Conservation (phyloP, 2,888 invertebrate genomes). For the Octonoba sinensis region DNA sequence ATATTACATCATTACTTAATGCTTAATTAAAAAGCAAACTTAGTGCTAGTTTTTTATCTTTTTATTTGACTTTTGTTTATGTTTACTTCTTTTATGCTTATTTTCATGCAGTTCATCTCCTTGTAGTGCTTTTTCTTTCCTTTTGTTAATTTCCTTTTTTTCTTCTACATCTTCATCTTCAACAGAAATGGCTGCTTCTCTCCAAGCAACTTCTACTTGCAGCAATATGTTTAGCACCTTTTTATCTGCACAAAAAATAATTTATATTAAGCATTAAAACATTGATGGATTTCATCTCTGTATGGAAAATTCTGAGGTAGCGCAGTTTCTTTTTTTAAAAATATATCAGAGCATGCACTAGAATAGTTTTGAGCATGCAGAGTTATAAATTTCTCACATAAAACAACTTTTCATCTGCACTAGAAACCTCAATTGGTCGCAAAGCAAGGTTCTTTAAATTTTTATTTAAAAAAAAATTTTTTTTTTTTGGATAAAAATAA, state of each 20-base stretch:
- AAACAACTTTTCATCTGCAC: too few relatives aligned
- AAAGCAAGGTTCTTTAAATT: too few relatives aligned
- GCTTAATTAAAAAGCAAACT: too few relatives aligned
- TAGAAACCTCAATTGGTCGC: too few relatives aligned
- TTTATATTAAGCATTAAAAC: background rate
- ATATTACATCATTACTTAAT: too few relatives aligned
- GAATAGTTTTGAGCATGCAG: background rate
- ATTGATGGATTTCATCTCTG: background rate
- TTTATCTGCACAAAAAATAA: constrained; percentile 75
- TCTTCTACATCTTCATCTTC: constrained; percentile 94
- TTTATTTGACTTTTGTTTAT: constrained; percentile 63
- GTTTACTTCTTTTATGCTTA: constrained; percentile 73
- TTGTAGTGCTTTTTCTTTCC: constrained; percentile 88
- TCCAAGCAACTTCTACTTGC: constrained; percentile 90
- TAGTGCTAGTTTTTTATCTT: constrained; percentile 56
- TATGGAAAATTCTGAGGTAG: background rate
- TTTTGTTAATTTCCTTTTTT: constrained; percentile 84
- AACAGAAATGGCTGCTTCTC: constrained; percentile 91
- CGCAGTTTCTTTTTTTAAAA: background rate
- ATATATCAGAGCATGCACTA: background rate
- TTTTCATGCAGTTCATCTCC: constrained; percentile 79
- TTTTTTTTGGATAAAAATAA: too few relatives aligned
- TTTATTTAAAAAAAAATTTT: too few relatives aligned
- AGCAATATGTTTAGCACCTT: constrained; percentile 91
- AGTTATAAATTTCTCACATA: too few relatives aligned